phyloP scores from a whole-genome alignment of 2,113 vertebrate genomes.

The Nothocercus julius region DNA sequence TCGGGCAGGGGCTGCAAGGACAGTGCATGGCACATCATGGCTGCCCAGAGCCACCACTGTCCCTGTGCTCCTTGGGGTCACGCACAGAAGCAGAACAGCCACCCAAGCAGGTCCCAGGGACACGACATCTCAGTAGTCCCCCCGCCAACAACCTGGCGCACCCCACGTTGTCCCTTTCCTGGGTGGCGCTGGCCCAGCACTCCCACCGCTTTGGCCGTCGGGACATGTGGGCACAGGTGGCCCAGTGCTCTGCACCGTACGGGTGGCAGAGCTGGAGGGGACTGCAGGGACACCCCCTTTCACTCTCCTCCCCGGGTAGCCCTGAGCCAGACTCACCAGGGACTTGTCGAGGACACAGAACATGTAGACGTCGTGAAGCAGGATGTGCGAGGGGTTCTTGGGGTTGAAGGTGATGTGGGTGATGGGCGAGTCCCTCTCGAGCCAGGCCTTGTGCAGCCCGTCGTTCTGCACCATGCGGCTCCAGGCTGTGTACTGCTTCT shows the following conservation, averaged over 20 bases:
- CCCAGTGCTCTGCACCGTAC: no score
- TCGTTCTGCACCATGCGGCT: slow-evolving; percentile 84
- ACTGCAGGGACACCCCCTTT: background rate
- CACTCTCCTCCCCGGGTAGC: background rate
- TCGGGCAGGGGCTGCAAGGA: slow-evolving; percentile 86
- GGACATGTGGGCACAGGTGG: no score
- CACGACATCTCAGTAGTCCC: rapidly evolving
- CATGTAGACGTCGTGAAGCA: slow-evolving; percentile 91
- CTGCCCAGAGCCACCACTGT: rapidly evolving
- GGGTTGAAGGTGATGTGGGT: slow-evolving; percentile 87
- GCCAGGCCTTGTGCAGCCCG: slow-evolving; percentile 87
- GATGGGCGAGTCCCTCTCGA: slow-evolving; percentile 88
- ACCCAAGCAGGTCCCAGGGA: background rate
- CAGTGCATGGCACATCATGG: rapidly evolving
- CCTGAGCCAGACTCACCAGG: slow-evolving; percentile 78
- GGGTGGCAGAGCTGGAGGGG: background rate
- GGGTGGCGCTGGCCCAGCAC: background rate
- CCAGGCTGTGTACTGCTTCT: slow-evolving; percentile 90
- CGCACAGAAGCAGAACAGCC: rapidly evolving
- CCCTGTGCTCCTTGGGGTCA: rapidly evolving
- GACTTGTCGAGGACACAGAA: slow-evolving; percentile 93
- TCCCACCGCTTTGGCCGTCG: background rate
- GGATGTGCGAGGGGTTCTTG: slow-evolving; percentile 81
- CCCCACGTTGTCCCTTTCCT: no score
- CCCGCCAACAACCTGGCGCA: background rate